These are phyloP conservation scores for Butorides virescens DNA, from an alignment of 2,113 vertebrate genomes.

Conservation along the genomic window DNA sequence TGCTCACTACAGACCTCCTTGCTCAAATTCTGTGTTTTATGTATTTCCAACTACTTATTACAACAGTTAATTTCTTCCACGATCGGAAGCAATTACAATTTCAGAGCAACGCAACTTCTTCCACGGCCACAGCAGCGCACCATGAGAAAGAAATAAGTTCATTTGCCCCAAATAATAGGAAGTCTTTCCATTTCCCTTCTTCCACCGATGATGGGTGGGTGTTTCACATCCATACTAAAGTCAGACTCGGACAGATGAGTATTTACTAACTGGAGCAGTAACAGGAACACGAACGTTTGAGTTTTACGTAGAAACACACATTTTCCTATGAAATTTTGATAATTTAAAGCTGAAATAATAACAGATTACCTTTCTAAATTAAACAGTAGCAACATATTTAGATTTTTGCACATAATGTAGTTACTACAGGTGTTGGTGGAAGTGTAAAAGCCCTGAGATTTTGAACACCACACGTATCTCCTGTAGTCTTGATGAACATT, in stretches of 20 bases:
- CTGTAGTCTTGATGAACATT: not conserved
- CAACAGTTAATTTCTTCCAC: not conserved
- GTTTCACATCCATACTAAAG: not conserved
- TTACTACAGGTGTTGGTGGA: not conserved
- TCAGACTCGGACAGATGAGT: not conserved
- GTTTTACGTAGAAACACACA: not conserved
- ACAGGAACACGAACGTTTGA: not conserved
- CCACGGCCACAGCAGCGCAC: not conserved
- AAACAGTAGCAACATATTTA: not conserved
- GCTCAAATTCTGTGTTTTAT: not conserved
- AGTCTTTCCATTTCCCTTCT: not conserved
- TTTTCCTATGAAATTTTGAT: not conserved
- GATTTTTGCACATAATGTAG: not conserved
- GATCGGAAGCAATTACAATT: not conserved
- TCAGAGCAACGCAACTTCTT: not conserved
- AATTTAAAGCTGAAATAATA: not conserved
- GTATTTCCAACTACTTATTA: not conserved
- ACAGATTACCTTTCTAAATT: not conserved
- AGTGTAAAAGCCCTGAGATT: not conserved
- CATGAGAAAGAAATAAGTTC: not conserved
- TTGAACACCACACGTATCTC: accelerated
- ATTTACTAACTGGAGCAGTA: not conserved
- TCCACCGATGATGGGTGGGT: not conserved
- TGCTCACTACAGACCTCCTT: not conserved
- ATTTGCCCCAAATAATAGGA: constrained; percentile 8